phyloP scores from a whole-genome alignment of 2,888 invertebrate genomes.

The Pandemis heparana region DNA sequence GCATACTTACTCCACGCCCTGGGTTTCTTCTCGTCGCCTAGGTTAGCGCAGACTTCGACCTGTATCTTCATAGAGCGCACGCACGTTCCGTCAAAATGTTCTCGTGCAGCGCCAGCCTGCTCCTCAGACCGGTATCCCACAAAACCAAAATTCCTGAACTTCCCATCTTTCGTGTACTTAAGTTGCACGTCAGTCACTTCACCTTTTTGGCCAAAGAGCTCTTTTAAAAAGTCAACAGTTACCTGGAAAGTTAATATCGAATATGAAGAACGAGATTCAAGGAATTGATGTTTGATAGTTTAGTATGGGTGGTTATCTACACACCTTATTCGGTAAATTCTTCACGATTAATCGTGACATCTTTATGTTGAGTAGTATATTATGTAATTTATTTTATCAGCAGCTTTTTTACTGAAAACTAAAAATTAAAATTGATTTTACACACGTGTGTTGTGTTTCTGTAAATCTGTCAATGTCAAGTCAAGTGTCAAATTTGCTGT shows the following conservation, averaged over 20 bases:
- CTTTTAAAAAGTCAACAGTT: slow-evolving; percentile 90
- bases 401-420: not conserved
- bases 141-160: slow-evolving; percentile 97
- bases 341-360: slow-evolving; percentile 97
- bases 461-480: not conserved
- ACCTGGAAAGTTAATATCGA: slow-evolving; percentile 85
- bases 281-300: not conserved
- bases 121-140: slow-evolving; percentile 94
- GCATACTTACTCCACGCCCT: slow-evolving; percentile 98
- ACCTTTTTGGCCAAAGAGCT: slow-evolving; percentile 92
- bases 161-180: slow-evolving; percentile 96
- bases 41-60: slow-evolving; percentile 90
- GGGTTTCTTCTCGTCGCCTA: slow-evolving; percentile 91
- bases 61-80: slow-evolving; percentile 93
- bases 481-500: not conserved
- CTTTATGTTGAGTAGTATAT: slow-evolving; percentile 2
- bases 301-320: slow-evolving; percentile 51
- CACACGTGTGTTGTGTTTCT: slow-evolving; percentile 8
- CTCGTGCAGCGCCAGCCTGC: slow-evolving; percentile 91
- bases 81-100: slow-evolving; percentile 93
- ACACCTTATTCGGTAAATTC: slow-evolving; percentile 95
- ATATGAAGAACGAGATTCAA: slow-evolving; percentile 12
- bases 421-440: not conserved
- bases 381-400: not conserved
- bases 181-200: slow-evolving; percentile 96